Conservation (phyloP, 2,113 vertebrate species). For the Elephas maximus region DNA sequence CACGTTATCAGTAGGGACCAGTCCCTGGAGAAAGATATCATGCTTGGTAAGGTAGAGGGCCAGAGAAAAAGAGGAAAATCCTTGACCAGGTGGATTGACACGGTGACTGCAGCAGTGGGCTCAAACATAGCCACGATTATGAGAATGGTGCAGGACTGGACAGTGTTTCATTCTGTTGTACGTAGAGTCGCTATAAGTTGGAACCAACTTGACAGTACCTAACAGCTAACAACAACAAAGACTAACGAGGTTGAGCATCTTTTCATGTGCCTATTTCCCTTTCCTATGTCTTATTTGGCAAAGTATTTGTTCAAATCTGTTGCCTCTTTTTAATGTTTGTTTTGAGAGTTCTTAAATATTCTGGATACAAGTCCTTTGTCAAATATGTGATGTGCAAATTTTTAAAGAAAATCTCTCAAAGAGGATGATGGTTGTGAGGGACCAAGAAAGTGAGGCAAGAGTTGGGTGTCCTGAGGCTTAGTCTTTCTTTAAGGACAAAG, state of each 20-base stretch:
- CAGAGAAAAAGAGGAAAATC: too few species aligned
- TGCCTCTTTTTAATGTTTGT: neutral
- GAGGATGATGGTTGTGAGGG: neutral
- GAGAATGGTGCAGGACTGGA: too few species aligned
- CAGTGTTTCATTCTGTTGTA: too few species aligned
- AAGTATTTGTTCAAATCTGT: neutral
- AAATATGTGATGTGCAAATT: neutral
- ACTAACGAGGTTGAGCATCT: neutral
- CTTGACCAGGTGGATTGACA: too few species aligned
- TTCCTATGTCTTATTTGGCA: neutral
- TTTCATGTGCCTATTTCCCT: neutral
- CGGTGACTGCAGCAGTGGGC: too few species aligned
- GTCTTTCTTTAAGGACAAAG: neutral
- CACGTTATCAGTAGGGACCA: too few species aligned
- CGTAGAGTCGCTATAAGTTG: too few species aligned
- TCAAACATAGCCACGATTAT: too few species aligned
- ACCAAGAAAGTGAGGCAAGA: neutral
- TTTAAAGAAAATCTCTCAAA: neutral
- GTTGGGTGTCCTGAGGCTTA: neutral
- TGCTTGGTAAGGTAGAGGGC: too few species aligned
- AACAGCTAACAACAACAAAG: too few species aligned
- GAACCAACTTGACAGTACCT: too few species aligned
- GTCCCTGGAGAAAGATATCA: too few species aligned
- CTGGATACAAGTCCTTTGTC: neutral
- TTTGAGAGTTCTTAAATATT: constrained; percentile 35